These are phyloP conservation scores for Corvus hawaiiensis DNA, from an alignment of 2,113 vertebrate species.

Conservation along the genomic window DNA sequence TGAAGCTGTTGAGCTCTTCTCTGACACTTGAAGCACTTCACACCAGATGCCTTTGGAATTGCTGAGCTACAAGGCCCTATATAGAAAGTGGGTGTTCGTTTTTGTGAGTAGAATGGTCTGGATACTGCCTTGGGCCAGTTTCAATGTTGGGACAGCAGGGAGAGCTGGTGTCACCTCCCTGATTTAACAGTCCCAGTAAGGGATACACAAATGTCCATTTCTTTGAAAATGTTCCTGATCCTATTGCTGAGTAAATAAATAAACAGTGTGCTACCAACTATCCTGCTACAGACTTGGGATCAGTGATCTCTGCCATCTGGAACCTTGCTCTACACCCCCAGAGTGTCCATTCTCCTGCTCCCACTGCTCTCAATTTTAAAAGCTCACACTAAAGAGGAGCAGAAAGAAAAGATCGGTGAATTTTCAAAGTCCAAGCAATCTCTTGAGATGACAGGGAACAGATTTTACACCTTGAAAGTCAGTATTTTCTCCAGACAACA, in stretches of 20 bases:
- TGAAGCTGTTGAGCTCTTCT: background rate
- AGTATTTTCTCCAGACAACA: background rate
- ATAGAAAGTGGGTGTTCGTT: background rate
- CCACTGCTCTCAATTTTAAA: background rate
- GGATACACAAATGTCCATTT: background rate
- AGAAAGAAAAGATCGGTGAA: background rate
- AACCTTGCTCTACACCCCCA: background rate
- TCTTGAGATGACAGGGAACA: background rate
- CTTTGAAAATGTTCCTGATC: background rate
- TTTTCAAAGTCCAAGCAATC: background rate
- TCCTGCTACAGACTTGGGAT: accelerated
- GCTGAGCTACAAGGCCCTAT: background rate
- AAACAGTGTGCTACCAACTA: background rate
- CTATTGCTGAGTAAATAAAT: background rate
- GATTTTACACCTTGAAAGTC: background rate
- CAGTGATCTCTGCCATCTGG: background rate
- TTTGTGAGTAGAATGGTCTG: background rate
- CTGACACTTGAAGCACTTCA: background rate
- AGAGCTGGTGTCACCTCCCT: background rate
- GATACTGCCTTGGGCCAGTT: background rate
- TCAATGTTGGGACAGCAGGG: background rate
- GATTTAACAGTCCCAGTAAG: background rate
- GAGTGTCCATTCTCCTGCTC: background rate
- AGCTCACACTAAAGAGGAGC: background rate
- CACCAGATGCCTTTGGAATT: background rate